Base-by-base conservation (phyloP, 2,888 invertebrate species). In the Drosophila limbata region DNA sequence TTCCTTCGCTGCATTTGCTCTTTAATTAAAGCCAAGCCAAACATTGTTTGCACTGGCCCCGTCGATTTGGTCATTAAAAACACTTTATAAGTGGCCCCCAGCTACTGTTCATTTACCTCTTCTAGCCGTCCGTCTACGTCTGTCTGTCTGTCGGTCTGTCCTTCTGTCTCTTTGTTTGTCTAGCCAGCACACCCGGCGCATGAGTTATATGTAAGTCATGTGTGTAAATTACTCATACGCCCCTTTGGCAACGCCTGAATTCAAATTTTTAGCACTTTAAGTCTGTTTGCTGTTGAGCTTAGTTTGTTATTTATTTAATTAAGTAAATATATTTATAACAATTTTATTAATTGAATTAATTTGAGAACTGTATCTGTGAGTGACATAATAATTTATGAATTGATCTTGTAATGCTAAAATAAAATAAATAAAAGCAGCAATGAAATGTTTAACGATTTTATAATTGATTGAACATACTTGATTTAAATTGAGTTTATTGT, bases 181-280 rank as follows among this genome's bases (percentile, higher is more conserved):
- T 68, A 62, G 62, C 53, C 65, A 59, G 77, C 72, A 44, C 60
- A 57, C 55, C 19, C 47, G 84, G 82, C 83, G 83, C 66, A 70
- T 72, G 67, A 51, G 48, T 60, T 73, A 71, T 77, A 50, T 44
- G 44, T 13, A 37, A 45, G 44, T 65, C 63, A 50, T 50, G 57
- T 66, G 65, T 71, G 73, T 66, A 57, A 55, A 88, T 83, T 85
- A 78, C 88, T 80, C 79, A 84, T 84, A 88, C 84, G 84, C 84
- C 84, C 71, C 86, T 28, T 69, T 13, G 62, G 47, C 52, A 31
- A 59, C 63, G 69, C 69, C 74, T 47, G 44, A 31, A 21, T 52
- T 63, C 59, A 64, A 65, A 60, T 52, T 67, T 39, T 28, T 15
- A 39, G 1, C 33, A 19, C 13, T 47, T 17, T 47, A 6, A 10